Evolutionary conservation across 2,797 vertebrate species (phyloP), one percentile per base, ranked within the genome.

Genomic region (Rhinogobio ventralis): DNA sequence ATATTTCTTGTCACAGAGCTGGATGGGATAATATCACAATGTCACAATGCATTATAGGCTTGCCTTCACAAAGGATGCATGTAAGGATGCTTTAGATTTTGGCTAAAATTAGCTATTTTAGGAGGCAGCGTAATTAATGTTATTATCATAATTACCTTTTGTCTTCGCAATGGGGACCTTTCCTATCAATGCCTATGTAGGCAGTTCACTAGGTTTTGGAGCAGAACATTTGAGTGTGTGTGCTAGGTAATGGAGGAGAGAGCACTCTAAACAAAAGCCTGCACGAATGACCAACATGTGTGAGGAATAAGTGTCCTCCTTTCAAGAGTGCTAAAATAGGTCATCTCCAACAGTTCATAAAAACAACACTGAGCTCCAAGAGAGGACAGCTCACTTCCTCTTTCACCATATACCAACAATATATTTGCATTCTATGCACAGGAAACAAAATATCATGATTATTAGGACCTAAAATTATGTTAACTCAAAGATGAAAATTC

Each of bases 261-360:
- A 77, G 72, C 66, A 83, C 69, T 42, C 55, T 71, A 57, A 86
- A 86, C 85, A 87, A 88, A 87, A 79, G 36, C 46, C 30, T 82
- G 82, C 33, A 55, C 74, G 81, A 79, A 81, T 88, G 85, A 88
- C 84, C 83, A 87, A 83, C 53, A 51, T 69, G 72, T 80, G 79
- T 77, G 85, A 83, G 46, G 62, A 85, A 78, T 80, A 87, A 85
- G 62, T 78, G 88, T 86, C 85, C 88, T 87, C 80, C 85, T 87
- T 90, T 87, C 82, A 85, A 71, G 73, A 86, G 66, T 36, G 60
- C 71, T 80, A 81, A 90, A 90, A 89, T 87, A 90, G 90, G 90
- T 88, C 87, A 90, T 81, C 83, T 87, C 74, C 85, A 88, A 88
- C 85, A 84, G 85, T 74, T 67, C 75, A 81, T 75, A 85, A 77